Conservation (phyloP, 2,113 vertebrate genomes). For the Daubentonia madagascariensis region DNA sequence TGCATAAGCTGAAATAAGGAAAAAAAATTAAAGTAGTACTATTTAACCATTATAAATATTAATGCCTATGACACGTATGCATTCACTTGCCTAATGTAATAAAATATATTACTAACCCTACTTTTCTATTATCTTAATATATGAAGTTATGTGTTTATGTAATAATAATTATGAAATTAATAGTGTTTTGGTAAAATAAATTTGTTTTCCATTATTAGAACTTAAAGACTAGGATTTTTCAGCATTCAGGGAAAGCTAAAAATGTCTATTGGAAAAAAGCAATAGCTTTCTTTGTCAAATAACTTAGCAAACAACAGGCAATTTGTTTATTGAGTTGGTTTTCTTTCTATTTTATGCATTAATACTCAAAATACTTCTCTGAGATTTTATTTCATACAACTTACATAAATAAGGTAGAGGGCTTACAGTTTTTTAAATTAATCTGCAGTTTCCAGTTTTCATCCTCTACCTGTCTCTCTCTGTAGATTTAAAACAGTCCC, state of each 20-base stretch:
- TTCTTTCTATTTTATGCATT: neutral
- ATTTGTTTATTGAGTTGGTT: neutral
- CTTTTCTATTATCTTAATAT: neutral
- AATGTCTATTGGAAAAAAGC: neutral
- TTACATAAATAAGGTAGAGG: neutral
- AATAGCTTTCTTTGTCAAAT: neutral
- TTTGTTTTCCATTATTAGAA: neutral
- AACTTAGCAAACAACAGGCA: neutral
- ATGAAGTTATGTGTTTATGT: neutral
- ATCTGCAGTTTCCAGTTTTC: constrained; percentile 30
- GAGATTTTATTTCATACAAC: neutral
- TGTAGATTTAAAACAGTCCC: constrained; percentile 37
- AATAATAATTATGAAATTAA: neutral
- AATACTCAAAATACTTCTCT: neutral
- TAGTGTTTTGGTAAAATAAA: neutral
- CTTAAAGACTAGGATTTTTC: neutral
- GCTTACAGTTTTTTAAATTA: constrained; percentile 21
- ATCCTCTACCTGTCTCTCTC: neutral
- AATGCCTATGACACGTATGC: neutral
- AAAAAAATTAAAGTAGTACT: neutral
- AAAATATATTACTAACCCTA: neutral
- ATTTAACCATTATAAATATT: neutral
- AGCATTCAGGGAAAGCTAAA: neutral
- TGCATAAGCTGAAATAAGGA: neutral
- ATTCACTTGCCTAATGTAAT: neutral